Conservation (phyloP, 2,888 invertebrate species). For the Plutella xylostella region DNA sequence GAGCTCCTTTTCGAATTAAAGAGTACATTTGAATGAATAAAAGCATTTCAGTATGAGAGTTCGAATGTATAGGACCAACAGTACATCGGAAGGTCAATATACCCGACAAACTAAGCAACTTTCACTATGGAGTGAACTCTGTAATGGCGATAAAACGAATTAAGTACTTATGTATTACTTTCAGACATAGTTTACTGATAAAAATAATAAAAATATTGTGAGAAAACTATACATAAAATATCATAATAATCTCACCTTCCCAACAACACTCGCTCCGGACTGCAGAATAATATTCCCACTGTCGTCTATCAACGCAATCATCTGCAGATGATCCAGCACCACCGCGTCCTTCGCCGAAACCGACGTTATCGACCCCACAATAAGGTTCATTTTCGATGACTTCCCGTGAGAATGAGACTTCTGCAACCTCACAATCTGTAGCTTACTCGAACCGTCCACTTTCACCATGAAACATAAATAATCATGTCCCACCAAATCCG, state of each 20-base stretch:
- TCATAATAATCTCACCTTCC: slow-evolving; percentile 63
- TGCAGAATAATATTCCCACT: slow-evolving; percentile 84
- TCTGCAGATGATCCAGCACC: slow-evolving; percentile 80
- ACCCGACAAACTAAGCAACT: no score
- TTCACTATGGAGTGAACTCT: no score
- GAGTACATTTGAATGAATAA: no score
- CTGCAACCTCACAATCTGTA: slow-evolving; percentile 77
- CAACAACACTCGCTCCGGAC: slow-evolving; percentile 84
- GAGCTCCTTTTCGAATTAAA: no score
- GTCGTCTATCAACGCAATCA: slow-evolving; percentile 87
- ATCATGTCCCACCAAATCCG: slow-evolving; percentile 87
- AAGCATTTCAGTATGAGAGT: no score
- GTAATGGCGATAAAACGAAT: no score
- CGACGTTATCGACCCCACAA: slow-evolving; percentile 79
- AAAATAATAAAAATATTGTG: background rate
- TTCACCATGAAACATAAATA: slow-evolving; percentile 83
- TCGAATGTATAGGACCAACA: no score
- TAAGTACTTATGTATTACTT: no score
- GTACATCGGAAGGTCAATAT: no score
- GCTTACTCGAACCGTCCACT: slow-evolving; percentile 48
- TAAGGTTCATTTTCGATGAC: slow-evolving; percentile 70
- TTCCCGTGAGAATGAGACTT: slow-evolving; percentile 68
- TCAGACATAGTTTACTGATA: background rate
- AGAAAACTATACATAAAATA: background rate
- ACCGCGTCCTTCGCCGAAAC: slow-evolving; percentile 89